A percentile compares a stretch with the other conserved stretches of the same genome.
phyloP scores from a whole-genome alignment of 2,797 vertebrate genomes.

The Arnoldichthys spilopterus region DNA sequence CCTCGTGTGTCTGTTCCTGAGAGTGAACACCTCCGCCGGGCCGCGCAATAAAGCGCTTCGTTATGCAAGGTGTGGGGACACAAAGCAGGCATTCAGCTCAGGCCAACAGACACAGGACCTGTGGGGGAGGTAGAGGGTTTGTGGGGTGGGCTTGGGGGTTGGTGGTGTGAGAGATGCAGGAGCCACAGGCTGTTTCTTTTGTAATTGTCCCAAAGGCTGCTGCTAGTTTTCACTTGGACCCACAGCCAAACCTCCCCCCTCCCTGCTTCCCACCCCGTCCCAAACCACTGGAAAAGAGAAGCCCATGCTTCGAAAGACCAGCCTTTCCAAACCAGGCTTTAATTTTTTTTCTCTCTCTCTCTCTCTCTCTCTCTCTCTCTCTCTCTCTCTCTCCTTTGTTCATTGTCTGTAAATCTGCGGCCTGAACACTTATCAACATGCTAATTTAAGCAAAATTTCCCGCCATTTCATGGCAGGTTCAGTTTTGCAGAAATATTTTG shows the following conservation, averaged over 20 bases:
- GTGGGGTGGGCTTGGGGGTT: conserved; percentile 15
- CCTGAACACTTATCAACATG: conserved; percentile 45
- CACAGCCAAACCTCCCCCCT: conserved; percentile 49
- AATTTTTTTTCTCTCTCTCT: too few relatives aligned
- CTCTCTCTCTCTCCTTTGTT: conserved; percentile 40
- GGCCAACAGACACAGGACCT: conserved; percentile 72
- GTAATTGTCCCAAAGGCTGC: conserved; percentile 72
- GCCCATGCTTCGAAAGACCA: conserved; percentile 38
- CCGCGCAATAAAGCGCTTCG: conserved; percentile 66
- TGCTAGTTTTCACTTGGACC: conserved; percentile 73
- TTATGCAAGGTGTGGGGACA: conserved; percentile 76
- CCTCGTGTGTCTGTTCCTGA: conserved; percentile 55
- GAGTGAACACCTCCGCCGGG: conserved; percentile 66
- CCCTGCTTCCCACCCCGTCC: conserved; percentile 25
- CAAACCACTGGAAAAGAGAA: conserved; percentile 57
- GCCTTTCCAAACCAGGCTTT: conserved; percentile 30
- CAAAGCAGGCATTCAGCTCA: conserved; percentile 74
- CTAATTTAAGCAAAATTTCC: conserved; percentile 26
- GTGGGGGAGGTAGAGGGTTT: conserved; percentile 10
- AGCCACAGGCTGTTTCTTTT: conserved; percentile 73
- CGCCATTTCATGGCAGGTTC: background rate
- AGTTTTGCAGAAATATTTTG: conserved; percentile 13
- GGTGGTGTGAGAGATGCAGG: conserved; percentile 42
- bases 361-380: too few relatives aligned
- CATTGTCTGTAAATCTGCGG: conserved; percentile 43